Evolutionary conservation across 2,113 vertebrate genomes (phyloP).

Genomic region (Rhagologus leucostigma): DNA sequence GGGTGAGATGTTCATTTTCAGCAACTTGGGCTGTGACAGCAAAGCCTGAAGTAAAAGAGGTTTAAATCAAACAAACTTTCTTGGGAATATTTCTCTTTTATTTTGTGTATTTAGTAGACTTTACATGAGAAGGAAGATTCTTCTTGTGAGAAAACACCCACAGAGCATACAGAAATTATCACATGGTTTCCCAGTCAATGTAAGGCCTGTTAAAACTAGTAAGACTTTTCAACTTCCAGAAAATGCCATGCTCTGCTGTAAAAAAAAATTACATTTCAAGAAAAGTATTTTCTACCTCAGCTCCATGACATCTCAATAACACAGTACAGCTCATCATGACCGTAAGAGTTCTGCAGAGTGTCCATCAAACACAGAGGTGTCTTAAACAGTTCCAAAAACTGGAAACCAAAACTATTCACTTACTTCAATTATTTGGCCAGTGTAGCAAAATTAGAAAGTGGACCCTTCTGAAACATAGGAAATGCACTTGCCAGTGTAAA

Average conservation of each 20-base stretch:
- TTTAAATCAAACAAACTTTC: background rate
- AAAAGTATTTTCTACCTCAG: background rate
- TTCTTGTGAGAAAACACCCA: background rate
- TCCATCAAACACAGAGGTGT: background rate
- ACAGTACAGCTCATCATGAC: background rate
- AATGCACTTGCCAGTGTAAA: background rate
- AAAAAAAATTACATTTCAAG: background rate
- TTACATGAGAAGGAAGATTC: background rate
- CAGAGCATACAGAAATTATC: background rate
- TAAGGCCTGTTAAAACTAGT: background rate
- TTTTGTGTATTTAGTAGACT: background rate
- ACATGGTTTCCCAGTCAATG: background rate
- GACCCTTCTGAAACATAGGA: background rate
- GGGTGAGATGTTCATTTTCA: constrained; percentile 74
- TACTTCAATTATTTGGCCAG: background rate
- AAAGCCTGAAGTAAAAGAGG: constrained; percentile 75
- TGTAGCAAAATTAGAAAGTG: background rate
- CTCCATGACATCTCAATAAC: background rate
- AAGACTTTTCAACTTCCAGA: background rate
- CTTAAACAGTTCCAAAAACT: background rate
- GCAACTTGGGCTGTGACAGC: constrained; percentile 87
- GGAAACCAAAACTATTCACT: background rate
- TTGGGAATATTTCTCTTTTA: background rate
- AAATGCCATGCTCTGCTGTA: background rate
- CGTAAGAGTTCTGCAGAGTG: background rate